Base-by-base conservation (phyloP, 2,888 invertebrate genomes). In the Aporophyla nigra region DNA sequence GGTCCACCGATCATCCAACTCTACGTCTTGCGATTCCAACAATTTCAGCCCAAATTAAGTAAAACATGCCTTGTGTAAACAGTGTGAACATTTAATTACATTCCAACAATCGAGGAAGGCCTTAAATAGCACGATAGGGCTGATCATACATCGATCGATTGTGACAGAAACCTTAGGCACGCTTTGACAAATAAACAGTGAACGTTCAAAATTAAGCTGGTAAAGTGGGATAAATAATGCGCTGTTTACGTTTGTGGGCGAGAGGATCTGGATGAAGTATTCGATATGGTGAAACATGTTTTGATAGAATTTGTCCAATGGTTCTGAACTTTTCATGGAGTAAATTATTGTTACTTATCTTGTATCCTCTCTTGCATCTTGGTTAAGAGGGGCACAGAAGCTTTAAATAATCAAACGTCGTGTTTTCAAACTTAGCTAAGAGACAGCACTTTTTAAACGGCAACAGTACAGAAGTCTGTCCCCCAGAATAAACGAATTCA, bases 141-240 rank as follows among this genome's bases (percentile, higher is more conserved):
- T 76, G 79, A 86, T 85, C 78, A 85, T 62, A 76, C 78, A 80
- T 85, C 69, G 83, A 86, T 83, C 71, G n/a, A 56, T 56, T 53
- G 56, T 63, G 66, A 79, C 72, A 76, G 51, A 76, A 75, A 76
- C 86, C 76, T 78, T 77, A 76, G 58, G 61, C 78, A 63, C 19
- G 61, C 54, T 70, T 65, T 63, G 53, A 56, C 71, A 76, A 56
- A 70, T 78, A 80, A 80, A 85, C 71, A 78, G 63, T 7, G n/a
- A 51, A 14, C 21, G 43, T 43, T 73, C 21, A 16, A 74, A 63
- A 80, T 80, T 73, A 73, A 51, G 62, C 51, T 24, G 0, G 43
- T 27, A 58, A 33, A 73, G 27, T 72, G n/a, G 27, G 16, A 53
- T 71, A 51, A 71, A 72, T 63, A 51, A 24, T 43, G n/a, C 5